Evolutionary conservation across 1,140 invertebrate genomes (phyloP), one percentile per base, ranked within the genome.

Genomic region (Trichomalopsis sarcophagae): DNA sequence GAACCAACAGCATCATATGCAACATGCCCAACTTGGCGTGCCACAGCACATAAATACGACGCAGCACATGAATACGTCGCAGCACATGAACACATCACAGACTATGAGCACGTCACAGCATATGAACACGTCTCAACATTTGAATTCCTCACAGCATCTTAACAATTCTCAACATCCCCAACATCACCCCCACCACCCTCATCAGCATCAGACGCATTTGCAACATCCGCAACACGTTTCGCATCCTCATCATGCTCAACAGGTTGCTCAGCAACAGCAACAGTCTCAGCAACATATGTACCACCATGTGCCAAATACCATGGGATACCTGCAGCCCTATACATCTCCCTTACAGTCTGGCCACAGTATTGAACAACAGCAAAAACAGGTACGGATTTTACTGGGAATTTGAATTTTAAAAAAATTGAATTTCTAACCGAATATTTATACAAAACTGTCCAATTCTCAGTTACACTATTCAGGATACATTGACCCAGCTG

Each of bases 251-350:
- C 88, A 89, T 50, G 4, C 82, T n/a, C 89, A 89, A 33, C 88
- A 87, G 10, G 86, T 89, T 17, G 73, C 86, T 21, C 83, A 40
- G 23, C 87, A 36, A 36, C 33, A 87, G n/a, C 83, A 88, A 9
- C 81, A 87, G 3, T 85, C 87, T 33, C 86, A 85, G 17, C 89
- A 91, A 11, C 90, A 87, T 66, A 84, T 88, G 73, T 91, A 91
- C 78, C 82, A 86, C 30, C 89, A 86, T 14, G 80, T 89, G 62
- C 86, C 88, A 17, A 88, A 87, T 23, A 89, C 87, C 50, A 89
- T 91, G 10, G 71, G 84, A 40, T 91, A 91, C 83, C 89, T 81
- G 17, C 81, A 90, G 36, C 89, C 89, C 21, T 91, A 90, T 14
- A 47, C 87, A 1, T 86, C 89, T 11, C 78, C 91, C 13, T 55